phyloP scores from a whole-genome alignment of 1,140 invertebrate genomes.

The Episyrphus balteatus region DNA sequence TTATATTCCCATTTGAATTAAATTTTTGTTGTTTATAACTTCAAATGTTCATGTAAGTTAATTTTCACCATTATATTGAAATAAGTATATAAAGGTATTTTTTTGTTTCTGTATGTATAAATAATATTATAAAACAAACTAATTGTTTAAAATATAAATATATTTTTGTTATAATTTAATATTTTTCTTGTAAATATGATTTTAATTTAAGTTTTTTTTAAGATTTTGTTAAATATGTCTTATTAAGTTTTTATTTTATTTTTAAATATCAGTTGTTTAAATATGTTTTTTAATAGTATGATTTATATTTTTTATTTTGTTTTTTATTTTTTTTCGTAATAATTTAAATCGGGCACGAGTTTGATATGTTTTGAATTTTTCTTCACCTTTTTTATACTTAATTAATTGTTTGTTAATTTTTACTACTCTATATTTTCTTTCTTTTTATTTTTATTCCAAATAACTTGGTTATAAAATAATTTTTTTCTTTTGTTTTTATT shows the following conservation, averaged over 20 bases:
- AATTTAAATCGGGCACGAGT: conserved; percentile 32
- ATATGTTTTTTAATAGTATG: conserved; percentile 17
- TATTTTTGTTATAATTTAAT: conserved; percentile 33
- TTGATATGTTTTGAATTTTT: conserved; percentile 36
- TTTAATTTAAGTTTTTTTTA: conserved; percentile 13
- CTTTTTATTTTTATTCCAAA: too few relatives aligned
- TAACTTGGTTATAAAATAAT: too few relatives aligned
- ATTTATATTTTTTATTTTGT: conserved; percentile 11
- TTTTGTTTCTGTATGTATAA: too few relatives aligned
- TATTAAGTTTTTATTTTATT: conserved; percentile 22
- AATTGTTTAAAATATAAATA: background rate
- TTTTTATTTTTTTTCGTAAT: conserved; percentile 27
- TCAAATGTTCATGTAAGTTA: too few relatives aligned
- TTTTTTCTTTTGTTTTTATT: too few relatives aligned
- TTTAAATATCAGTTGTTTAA: conserved; percentile 26
- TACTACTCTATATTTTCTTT: background rate
- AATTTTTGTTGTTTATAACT: too few relatives aligned
- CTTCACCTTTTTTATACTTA: conserved; percentile 3
- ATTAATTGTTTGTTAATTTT: conserved; percentile 13
- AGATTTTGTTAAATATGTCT: conserved; percentile 32
- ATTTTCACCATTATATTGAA: too few relatives aligned
- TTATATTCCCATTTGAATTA: too few relatives aligned
- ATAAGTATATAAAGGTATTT: too few relatives aligned
- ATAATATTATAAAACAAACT: too few relatives aligned
- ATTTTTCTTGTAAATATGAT: conserved; percentile 5